phyloP scores from a whole-genome alignment of 1,140 invertebrate genomes.

The Procambarus clarkii region DNA sequence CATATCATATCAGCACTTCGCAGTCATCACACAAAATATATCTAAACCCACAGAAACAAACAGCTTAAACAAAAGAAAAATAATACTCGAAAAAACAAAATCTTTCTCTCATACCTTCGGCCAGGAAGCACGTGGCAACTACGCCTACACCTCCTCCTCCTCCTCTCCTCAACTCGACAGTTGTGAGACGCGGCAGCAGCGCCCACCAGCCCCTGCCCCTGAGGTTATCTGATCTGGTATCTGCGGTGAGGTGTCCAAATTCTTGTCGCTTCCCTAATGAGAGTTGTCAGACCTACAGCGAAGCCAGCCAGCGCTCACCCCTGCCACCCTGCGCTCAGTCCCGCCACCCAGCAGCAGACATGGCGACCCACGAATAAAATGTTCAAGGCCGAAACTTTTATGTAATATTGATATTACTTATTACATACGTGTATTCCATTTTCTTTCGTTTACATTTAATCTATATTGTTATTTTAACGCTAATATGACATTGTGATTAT shows the following conservation, averaged over 20 bases:
- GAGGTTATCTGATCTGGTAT: constrained; percentile 69
- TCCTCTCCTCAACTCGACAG: neutral
- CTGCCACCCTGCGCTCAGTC: neutral
- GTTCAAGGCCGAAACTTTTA: neutral
- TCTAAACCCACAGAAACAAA: too few species aligned
- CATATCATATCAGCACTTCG: too few species aligned
- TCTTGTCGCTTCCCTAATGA: constrained; percentile 69
- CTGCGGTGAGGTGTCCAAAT: constrained; percentile 69
- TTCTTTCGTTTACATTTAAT: too few species aligned
- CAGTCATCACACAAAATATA: too few species aligned
- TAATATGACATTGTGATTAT: too few species aligned
- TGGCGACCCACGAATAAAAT: neutral
- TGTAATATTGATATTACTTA: too few species aligned
- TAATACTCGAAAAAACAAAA: neutral
- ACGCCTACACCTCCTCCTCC: neutral
- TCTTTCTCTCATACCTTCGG: neutral
- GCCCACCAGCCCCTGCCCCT: constrained; percentile 8
- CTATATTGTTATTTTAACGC: too few species aligned
- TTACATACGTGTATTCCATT: too few species aligned
- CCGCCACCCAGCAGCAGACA: neutral
- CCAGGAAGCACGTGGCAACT: neutral
- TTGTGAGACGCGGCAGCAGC: constrained; percentile 8
- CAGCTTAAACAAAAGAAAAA: too few species aligned
- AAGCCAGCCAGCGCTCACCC: constrained; percentile 24
- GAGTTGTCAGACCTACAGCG: constrained; percentile 67